Evolutionary conservation across 1,140 invertebrate genomes (phyloP).

Genomic region (Linepithema humile): DNA sequence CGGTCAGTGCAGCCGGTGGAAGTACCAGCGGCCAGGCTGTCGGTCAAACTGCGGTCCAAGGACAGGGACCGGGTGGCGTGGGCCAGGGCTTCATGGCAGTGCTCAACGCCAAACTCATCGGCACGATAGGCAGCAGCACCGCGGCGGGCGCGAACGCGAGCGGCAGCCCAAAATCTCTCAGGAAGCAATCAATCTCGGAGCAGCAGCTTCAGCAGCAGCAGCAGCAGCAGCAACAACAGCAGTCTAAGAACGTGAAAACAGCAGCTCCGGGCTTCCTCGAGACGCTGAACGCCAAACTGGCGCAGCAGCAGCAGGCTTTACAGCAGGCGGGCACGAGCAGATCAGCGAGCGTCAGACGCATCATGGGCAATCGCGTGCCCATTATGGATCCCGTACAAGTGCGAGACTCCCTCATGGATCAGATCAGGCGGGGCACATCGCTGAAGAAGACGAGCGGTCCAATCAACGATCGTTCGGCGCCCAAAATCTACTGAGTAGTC

Average conservation of each 20-base stretch:
- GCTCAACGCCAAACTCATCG: conserved; percentile 89
- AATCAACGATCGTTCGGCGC: conserved; percentile 87
- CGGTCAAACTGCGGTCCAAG: conserved; percentile 47
- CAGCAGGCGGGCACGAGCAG: conserved; percentile 86
- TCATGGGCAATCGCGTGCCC: conserved; percentile 84
- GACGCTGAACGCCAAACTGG: conserved; percentile 90
- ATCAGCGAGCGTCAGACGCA: conserved; percentile 89
- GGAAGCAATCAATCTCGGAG: conserved; percentile 69
- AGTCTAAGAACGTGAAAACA: conserved; percentile 78
- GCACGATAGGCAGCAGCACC: conserved; percentile 77
- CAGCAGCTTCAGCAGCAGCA: background rate
- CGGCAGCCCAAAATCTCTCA: conserved; percentile 77
- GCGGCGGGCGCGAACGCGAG: conserved; percentile 76
- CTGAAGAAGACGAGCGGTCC: conserved; percentile 88
- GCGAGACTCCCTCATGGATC: conserved; percentile 93
- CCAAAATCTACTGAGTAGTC: conserved; percentile 87
- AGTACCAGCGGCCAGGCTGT: background rate
- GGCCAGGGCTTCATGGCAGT: conserved; percentile 89
- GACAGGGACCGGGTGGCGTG: conserved; percentile 83
- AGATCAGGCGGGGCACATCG: conserved; percentile 93
- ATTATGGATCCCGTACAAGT: conserved; percentile 85
- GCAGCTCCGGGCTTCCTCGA: conserved; percentile 88
- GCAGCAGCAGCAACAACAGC: conserved; percentile 61
- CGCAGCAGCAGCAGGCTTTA: conserved; percentile 83
- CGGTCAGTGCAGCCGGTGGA: conserved; percentile 63